Percentiles rank a stretch among this genome's conserved stretches.
Conservation (phyloP, 2,113 vertebrate genomes). For the Semnornis frantzii region DNA sequence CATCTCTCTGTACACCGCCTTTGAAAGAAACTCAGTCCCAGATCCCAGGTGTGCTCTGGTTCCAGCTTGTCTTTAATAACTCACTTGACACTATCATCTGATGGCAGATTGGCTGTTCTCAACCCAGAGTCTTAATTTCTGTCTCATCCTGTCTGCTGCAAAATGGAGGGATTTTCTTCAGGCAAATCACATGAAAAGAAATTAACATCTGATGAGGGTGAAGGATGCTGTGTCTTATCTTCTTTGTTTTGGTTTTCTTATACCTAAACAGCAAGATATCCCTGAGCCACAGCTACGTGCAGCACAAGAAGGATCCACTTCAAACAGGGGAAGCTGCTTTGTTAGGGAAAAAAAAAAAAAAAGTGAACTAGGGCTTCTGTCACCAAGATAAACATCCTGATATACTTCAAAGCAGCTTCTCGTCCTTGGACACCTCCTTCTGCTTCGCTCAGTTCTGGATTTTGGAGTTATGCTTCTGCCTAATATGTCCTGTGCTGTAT, state of each 20-base stretch:
- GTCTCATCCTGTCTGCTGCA: background rate
- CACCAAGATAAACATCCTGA: constrained; percentile 15
- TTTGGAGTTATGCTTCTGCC: background rate
- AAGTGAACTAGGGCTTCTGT: background rate
- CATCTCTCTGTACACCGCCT: background rate
- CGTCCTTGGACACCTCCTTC: background rate
- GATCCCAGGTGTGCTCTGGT: fast-evolving
- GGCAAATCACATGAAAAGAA: background rate
- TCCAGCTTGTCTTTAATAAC: background rate
- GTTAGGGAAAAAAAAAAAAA: background rate
- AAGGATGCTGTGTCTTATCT: background rate
- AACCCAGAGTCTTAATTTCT: background rate
- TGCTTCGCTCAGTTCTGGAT: background rate
- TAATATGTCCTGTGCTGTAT: fast-evolving
- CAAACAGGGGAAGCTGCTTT: background rate
- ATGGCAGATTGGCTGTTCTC: background rate
- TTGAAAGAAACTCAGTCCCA: background rate
- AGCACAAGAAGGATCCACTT: background rate
- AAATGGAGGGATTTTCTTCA: background rate
- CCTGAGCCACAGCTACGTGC: background rate
- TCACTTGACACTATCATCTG: fast-evolving
- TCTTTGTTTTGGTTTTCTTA: too few species aligned
- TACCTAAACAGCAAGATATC: too few species aligned
- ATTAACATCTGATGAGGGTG: background rate
- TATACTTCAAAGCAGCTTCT: constrained; percentile 3